A percentile compares a stretch with the other conserved stretches of the same genome.
Evolutionary conservation across 2,113 vertebrate genomes (phyloP).

Genomic region (Narcine bancroftii): DNA sequence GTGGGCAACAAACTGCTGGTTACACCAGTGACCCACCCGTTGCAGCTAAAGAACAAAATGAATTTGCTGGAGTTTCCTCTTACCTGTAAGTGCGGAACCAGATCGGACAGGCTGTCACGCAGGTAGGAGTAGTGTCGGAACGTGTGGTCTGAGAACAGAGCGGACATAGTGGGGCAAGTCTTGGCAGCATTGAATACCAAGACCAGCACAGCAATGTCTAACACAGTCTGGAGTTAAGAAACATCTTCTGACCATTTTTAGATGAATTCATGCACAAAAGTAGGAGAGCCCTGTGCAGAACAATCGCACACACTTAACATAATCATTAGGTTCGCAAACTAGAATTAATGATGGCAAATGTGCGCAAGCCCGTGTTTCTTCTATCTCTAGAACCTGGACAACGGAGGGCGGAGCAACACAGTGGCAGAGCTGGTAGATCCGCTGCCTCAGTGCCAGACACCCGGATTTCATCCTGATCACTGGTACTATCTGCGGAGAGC

Average conservation of each 20-base stretch:
- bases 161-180: conserved; percentile 88
- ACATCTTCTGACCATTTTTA: neutral
- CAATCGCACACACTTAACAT: neutral
- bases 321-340: no score
- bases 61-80: conserved; percentile 42
- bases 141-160: conserved; percentile 91
- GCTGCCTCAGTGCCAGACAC: no score
- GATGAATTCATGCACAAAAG: neutral
- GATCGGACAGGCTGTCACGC: conserved; percentile 88
- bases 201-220: conserved; percentile 92
- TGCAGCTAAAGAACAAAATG: neutral
- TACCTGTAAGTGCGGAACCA: conserved; percentile 82
- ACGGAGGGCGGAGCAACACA: no score
- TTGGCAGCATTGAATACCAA: conserved; percentile 92
- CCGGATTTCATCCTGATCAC: no score
- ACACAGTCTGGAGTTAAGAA: conserved; percentile 11
- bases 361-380: no score
- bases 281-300: neutral
- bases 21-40: neutral
- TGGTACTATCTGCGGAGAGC: no score
- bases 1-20: no score
- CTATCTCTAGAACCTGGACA: no score
- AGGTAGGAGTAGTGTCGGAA: conserved; percentile 93
- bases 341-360: no score
- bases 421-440: no score